These are phyloP conservation scores for Forbesichthys papilliferus DNA, from an alignment of 2,113 vertebrate species.

Conservation along the genomic window DNA sequence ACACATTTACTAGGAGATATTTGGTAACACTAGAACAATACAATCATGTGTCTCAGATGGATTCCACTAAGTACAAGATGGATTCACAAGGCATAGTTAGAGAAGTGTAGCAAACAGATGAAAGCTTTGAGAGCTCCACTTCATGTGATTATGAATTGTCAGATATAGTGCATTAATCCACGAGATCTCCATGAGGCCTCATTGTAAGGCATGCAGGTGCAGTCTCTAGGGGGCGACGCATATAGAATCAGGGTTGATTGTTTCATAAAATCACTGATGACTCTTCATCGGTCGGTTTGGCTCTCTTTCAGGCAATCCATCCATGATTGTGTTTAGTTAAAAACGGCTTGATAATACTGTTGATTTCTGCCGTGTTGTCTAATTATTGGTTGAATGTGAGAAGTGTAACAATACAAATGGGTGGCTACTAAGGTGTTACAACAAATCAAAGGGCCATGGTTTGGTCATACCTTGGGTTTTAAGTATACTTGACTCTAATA, in stretches of 20 bases:
- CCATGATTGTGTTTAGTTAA: slow-evolving; percentile 4
- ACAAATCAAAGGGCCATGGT: no score
- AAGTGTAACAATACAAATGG: not conserved
- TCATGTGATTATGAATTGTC: slow-evolving; percentile 16
- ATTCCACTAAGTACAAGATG: no score
- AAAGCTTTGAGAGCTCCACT: slow-evolving; percentile 18
- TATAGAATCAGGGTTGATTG: slow-evolving; percentile 45
- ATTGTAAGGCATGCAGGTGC: slow-evolving; percentile 28
- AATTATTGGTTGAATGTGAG: not conserved
- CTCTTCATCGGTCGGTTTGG: slow-evolving; percentile 17
- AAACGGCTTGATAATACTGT: slow-evolving; percentile 1
- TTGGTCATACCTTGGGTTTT: no score
- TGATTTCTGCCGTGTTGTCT: not conserved
- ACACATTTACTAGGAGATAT: no score
- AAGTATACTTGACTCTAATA: no score
- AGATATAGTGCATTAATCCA: slow-evolving; percentile 9
- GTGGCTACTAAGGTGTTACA: no score
- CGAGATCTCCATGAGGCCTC: slow-evolving; percentile 2
- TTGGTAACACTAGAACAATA: no score
- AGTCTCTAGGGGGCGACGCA: slow-evolving; percentile 10
- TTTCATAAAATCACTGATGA: slow-evolving; percentile 19
- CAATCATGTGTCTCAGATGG: no score
- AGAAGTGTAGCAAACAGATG: slow-evolving; percentile 2
- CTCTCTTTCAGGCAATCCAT: slow-evolving; percentile 17
- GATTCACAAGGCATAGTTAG: no score